A percentile compares a stretch with the other conserved stretches of the same genome.
These are phyloP conservation scores for Chionis minor DNA, from an alignment of 2,113 vertebrate genomes.

Conservation along the genomic window DNA sequence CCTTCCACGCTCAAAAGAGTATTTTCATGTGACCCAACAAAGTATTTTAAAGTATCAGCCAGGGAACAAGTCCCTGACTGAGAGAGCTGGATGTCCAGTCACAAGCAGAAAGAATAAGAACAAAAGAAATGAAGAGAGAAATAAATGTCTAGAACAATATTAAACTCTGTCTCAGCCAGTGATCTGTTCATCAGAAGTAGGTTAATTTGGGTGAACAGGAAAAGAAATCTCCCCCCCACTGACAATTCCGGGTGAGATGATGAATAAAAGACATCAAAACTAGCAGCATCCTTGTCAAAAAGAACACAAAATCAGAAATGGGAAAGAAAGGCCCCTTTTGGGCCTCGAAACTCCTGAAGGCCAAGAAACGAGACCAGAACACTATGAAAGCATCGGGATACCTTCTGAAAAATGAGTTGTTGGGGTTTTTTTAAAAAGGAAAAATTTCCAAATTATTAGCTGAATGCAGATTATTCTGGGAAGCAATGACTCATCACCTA, in stretches of 20 bases:
- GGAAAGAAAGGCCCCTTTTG: background rate
- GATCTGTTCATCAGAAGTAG: background rate
- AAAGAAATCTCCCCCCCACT: background rate
- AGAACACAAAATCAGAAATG: background rate
- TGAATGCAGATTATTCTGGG: background rate
- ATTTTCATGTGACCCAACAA: background rate
- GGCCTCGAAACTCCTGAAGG: background rate
- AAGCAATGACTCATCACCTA: constrained; percentile 14
- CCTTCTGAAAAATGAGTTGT: background rate
- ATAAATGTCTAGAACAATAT: background rate
- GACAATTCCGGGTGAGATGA: background rate
- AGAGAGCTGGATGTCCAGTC: background rate
- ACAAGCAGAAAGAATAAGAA: background rate
- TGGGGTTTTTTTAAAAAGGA: background rate
- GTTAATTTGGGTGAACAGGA: background rate
- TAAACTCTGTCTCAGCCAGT: background rate
- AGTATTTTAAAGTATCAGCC: background rate
- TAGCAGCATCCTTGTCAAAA: background rate
- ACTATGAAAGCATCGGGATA: background rate
- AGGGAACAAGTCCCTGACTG: background rate
- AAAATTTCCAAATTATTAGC: background rate
- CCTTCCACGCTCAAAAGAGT: background rate
- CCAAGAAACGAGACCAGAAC: background rate
- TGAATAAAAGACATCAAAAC: background rate
- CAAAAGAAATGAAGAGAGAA: background rate